Base-by-base conservation (phyloP, 35 echinoderm and acorn worm species). In the Ptychodera flava region DNA sequence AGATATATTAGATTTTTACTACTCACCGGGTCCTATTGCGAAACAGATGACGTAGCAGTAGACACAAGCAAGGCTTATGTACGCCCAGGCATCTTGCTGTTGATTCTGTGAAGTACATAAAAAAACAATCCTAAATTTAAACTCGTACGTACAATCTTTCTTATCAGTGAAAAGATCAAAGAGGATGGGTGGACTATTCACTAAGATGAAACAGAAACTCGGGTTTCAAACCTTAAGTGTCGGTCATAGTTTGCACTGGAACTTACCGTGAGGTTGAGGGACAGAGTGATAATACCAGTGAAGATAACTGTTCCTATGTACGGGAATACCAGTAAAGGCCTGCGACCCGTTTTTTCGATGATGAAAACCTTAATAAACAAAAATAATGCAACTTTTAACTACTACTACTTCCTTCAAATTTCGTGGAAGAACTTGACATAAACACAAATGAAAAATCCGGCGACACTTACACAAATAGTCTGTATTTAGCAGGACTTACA, bases 1-100 rank as follows among this genome's bases (percentile, higher is more conserved):
- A n/a, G n/a, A n/a, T n/a, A n/a, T n/a, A n/a, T n/a, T n/a, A n/a
- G n/a, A n/a, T n/a, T n/a, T n/a, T n/a, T n/a, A n/a, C n/a, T n/a
- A n/a, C 90, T 88, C 83, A 98, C 95, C 95, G 29, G 95, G 95
- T 77, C 95, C 95, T 79, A 98, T 91, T 6, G 95, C 95, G 82
- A 98, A 98, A 36, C 84, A 77, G 37, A 98, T 83, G 76, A 98
- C 94, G 88, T 98, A 98, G 0, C 87, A 10, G 53, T 93, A 98
- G 79, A 98, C 93, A 33, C 93, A 88, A 28, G 83, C 32, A 35
- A 98, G 80, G 30, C 85, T 89, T 16, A 92, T n/a, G 90, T 92
- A 98, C 32, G 89, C 89, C 92, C 88, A 88, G 33, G 92, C 91
- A 27, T 90, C 92, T 36, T 82, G 14, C 1, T 78, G 78, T 1